Percentiles rank a stretch among this genome's conserved stretches.
Evolutionary conservation across 1,140 invertebrate species (phyloP).

Genomic region (Protaetia brevitarsis): DNA sequence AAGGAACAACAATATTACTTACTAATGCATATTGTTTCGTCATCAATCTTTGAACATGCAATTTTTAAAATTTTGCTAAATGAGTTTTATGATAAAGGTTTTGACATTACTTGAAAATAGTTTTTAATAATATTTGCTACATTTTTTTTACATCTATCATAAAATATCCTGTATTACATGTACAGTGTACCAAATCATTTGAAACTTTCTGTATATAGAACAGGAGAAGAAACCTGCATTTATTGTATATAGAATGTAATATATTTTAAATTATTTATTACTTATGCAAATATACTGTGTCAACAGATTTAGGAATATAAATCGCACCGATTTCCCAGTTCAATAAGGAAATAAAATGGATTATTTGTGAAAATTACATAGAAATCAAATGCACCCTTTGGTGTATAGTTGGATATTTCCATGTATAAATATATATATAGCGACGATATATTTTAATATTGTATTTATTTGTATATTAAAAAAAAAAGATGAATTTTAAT

Average conservation of each 20-base stretch:
- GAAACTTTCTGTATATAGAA: constrained; percentile 12
- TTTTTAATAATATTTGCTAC: neutral
- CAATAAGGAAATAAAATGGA: neutral
- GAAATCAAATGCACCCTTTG: neutral
- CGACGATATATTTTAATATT: constrained; percentile 21
- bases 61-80: neutral
- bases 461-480: constrained; percentile 24
- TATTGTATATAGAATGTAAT: constrained; percentile 12
- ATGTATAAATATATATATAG: constrained; percentile 22
- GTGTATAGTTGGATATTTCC: too few relatives aligned
- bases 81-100: neutral
- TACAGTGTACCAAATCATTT: neutral
- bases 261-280: constrained; percentile 19
- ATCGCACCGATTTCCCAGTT: neutral
- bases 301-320: neutral
- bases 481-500: constrained; percentile 11
- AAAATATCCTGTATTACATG: neutral
- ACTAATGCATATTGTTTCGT: too few relatives aligned
- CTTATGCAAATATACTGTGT: neutral
- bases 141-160: too few relatives aligned
- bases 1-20: too few relatives aligned
- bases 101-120: too few relatives aligned
- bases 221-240: neutral
- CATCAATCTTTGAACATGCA: too few relatives aligned
- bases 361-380: neutral